Conservation (phyloP, 2,888 invertebrate species). For the Icerya purchasi region DNA sequence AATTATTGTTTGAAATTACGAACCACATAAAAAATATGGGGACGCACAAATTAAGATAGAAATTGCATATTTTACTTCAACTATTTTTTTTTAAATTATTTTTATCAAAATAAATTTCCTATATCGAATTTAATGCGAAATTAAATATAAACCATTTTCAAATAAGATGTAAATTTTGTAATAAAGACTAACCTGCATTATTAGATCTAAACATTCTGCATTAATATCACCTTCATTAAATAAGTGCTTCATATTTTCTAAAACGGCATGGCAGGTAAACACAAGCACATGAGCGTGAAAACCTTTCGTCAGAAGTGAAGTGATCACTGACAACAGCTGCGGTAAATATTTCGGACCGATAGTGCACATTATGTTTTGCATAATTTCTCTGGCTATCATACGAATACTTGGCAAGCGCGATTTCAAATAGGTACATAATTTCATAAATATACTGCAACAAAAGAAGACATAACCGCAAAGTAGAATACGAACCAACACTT, state of each 20-base stretch:
- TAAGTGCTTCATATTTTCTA: conserved; percentile 45
- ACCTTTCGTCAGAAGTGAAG: conserved; percentile 57
- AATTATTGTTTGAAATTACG: no score
- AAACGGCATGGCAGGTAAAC: conserved; percentile 64
- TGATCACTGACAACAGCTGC: conserved; percentile 57
- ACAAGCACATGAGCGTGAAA: conserved; percentile 86
- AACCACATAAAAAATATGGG: no score
- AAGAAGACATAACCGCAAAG: no score
- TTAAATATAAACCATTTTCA: no score
- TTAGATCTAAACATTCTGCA: conserved; percentile 40
- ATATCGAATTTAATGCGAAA: no score
- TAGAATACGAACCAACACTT: no score
- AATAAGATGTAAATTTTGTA: no score
- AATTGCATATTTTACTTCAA: neutral
- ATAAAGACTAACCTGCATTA: conserved; percentile 39
- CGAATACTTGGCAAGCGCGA: conserved; percentile 73
- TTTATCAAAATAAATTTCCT: neutral
- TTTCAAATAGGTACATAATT: conserved; percentile 73
- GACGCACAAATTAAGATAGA: no score
- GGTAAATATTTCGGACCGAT: conserved; percentile 64
- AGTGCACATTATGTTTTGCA: conserved; percentile 70
- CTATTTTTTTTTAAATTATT: neutral
- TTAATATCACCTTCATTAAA: conserved; percentile 62
- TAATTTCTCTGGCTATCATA: conserved; percentile 63
- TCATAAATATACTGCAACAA: conserved; percentile 55